Base-by-base conservation (phyloP, 2,113 vertebrate species). In the Chionomys nivalis region DNA sequence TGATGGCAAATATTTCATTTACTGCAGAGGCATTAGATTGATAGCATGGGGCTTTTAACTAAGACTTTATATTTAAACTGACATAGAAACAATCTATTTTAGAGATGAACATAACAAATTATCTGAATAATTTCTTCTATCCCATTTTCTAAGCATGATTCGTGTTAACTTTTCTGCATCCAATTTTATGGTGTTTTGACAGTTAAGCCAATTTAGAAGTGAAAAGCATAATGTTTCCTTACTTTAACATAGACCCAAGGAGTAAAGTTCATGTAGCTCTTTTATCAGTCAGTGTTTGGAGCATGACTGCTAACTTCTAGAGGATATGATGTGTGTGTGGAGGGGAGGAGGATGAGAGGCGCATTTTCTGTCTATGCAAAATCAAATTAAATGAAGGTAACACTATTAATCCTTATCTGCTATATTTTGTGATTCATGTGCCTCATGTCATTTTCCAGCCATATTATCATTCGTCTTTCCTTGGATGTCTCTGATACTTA, bases 321-420 rank as follows among this genome's bases (percentile, higher is more conserved):
- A 97, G 90, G 77, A 96, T 97, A 96, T 89, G 76, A 97, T 97
- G 96, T 36, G 73, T 55, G 55, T 58, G n/a, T n/a, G n/a, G n/a
- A n/a, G n/a, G 52, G 55, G 5, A 1, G 72, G 96, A 88, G 96
- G n/a, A n/a, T n/a, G n/a, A 87, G 92, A 96, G 88, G 93, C 81
- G 52, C 94, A 86, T 97, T 97, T 97, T 97, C 87, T 93, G 44
- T 81, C 94, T 94, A 76, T 94, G 94, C 1, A 97, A 89, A 97
- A 90, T 87, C 89, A 95, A 91, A 89, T 83, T 94, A 90, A 97
- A 92, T 91, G 44, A 96, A 97, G 97, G 96, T 85, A 85, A 78
- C 75, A 94, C 98, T 98, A 97, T 97, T 95, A 89, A 86, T 98
- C 96, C 94, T 98, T 98, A 97, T 98, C 98, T 97, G 87, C 87